These are phyloP conservation scores for Chitala chitala DNA, from an alignment of 2,113 vertebrate species.

Conservation along the genomic window DNA sequence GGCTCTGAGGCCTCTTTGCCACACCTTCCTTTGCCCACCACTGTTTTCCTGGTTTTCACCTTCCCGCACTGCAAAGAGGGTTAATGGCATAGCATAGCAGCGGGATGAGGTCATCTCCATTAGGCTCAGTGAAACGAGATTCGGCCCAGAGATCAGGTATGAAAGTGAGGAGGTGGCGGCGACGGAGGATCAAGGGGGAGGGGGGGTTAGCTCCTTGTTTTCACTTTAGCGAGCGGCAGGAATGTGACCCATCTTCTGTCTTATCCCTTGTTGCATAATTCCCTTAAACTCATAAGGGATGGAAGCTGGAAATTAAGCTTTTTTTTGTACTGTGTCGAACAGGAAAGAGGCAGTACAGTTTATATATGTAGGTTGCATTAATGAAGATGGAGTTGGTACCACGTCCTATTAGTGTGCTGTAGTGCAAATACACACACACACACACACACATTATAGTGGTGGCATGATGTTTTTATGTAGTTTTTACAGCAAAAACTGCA, in stretches of 20 bases:
- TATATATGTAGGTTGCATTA: too few relatives aligned
- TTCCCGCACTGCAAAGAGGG: background rate
- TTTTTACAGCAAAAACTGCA: too few relatives aligned
- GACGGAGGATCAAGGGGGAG: constrained; percentile 21
- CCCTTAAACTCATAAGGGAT: constrained; percentile 23
- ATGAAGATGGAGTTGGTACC: too few relatives aligned
- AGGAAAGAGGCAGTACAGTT: too few relatives aligned
- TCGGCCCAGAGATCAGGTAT: constrained; percentile 42
- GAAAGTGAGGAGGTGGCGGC: constrained; percentile 30
- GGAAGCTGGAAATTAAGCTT: background rate
- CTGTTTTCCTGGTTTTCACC: constrained; percentile 18
- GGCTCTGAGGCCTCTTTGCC: background rate
- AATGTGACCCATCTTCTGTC: constrained; percentile 44
- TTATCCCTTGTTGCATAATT: constrained; percentile 38
- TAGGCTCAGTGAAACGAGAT: constrained; percentile 47
- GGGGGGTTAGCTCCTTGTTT: constrained; percentile 35
- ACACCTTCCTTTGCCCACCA: background rate
- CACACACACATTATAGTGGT: too few relatives aligned
- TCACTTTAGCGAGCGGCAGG: constrained; percentile 47
- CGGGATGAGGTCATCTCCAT: constrained; percentile 54
- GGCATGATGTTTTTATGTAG: too few relatives aligned
- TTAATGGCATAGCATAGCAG: constrained; percentile 47
- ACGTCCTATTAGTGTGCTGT: too few relatives aligned
- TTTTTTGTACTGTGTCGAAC: too few relatives aligned
- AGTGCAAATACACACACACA: too few relatives aligned